Evolutionary conservation across 2,113 vertebrate species (phyloP).

Genomic region (Elgaria multicarinata): DNA sequence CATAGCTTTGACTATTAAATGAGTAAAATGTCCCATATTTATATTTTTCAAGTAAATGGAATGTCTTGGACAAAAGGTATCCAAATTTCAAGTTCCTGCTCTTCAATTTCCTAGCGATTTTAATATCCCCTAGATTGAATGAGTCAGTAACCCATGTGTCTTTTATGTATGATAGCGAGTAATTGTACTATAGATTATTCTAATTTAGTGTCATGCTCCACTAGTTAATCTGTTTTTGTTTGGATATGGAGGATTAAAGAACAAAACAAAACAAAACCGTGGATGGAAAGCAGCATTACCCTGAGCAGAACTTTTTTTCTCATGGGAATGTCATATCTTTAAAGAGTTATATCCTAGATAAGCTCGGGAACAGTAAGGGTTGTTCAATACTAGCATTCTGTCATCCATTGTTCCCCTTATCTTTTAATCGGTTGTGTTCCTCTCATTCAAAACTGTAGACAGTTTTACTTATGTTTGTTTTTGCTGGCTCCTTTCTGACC

Average conservation of each 20-base stretch:
- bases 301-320: slow-evolving; percentile 55
- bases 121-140: not conserved
- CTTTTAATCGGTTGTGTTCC: slow-evolving; percentile 24
- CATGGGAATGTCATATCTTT: slow-evolving; percentile 64
- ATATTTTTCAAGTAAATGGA: not conserved
- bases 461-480: slow-evolving; percentile 47
- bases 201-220: slow-evolving; percentile 54
- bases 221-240: slow-evolving; percentile 66
- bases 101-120: not conserved
- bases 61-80: not conserved
- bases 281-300: slow-evolving; percentile 59
- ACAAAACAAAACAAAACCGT: not conserved
- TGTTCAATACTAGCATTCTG: slow-evolving; percentile 46
- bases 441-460: slow-evolving; percentile 45
- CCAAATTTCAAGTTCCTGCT: not conserved
- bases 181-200: slow-evolving; percentile 47
- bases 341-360: slow-evolving; percentile 52
- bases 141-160: not conserved
- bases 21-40: not conserved
- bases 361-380: slow-evolving; percentile 57
- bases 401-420: slow-evolving; percentile 66
- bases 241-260: slow-evolving; percentile 63
- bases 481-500: slow-evolving; percentile 48
- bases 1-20: not conserved
- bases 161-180: slow-evolving; percentile 38